Evolutionary conservation across 2,888 invertebrate species (phyloP).

Genomic region (Chloromyia formosa): DNA sequence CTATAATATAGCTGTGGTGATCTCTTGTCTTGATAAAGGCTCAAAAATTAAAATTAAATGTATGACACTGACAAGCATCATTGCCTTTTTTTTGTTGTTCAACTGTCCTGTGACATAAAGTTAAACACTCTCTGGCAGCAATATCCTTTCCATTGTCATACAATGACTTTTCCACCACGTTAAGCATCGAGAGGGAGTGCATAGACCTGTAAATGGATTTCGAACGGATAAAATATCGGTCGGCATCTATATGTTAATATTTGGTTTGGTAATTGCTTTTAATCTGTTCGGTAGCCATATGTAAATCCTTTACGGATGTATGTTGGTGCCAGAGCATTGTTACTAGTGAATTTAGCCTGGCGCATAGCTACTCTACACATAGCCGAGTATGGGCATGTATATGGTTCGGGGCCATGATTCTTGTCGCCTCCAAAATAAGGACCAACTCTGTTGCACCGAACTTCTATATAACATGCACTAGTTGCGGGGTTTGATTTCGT

Average conservation of each 20-base stretch:
- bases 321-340: neutral
- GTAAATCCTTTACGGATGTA: slow-evolving; percentile 20
- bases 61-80: no score
- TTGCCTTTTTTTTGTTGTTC: no score
- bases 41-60: no score
- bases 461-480: neutral
- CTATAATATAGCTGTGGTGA: no score
- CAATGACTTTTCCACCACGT: neutral
- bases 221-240: slow-evolving; percentile 30
- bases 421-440: slow-evolving; percentile 5
- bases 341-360: neutral
- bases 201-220: slow-evolving; percentile 34
- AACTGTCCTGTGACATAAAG: neutral
- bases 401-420: neutral
- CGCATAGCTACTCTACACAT: neutral
- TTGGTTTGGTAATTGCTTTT: slow-evolving; percentile 40
- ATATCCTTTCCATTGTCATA: slow-evolving; percentile 5
- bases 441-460: neutral
- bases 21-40: no score
- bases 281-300: slow-evolving; percentile 38
- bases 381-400: neutral
- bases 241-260: slow-evolving; percentile 39
- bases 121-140: neutral
- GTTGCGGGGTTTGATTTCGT: neutral
- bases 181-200: slow-evolving; percentile 6